Evolutionary conservation across 2,888 invertebrate species (phyloP).

Genomic region (Melinopterus prodromus): DNA sequence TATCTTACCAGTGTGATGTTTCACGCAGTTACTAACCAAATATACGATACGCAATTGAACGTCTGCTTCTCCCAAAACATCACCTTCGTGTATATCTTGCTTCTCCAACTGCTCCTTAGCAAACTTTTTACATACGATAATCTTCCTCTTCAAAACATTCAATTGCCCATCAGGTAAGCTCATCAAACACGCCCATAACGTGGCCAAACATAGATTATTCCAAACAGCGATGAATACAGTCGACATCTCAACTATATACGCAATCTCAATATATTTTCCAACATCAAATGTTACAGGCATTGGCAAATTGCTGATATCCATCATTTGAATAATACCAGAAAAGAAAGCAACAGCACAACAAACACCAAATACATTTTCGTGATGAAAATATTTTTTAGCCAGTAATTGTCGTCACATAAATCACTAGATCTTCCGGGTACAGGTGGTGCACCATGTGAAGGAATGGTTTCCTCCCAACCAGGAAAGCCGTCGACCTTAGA

Average conservation of each 20-base stretch:
- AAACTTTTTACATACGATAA: conserved; percentile 36
- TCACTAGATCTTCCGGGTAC: conserved; percentile 33
- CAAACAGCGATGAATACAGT: conserved; percentile 41
- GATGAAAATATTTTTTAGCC: conserved; percentile 25
- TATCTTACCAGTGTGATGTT: conserved; percentile 39
- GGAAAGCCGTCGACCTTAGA: conserved; percentile 30
- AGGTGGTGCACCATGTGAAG: conserved; percentile 32
- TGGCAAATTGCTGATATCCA: conserved; percentile 29
- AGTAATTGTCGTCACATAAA: conserved; percentile 26
- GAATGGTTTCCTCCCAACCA: conserved; percentile 35
- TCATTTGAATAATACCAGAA: conserved; percentile 26
- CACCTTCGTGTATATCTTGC: not conserved
- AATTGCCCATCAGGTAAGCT: conserved; percentile 46
- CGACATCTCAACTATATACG: conserved; percentile 39
- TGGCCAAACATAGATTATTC: conserved; percentile 48
- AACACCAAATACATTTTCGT: conserved; percentile 33
- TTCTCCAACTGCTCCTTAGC: conserved; percentile 7
- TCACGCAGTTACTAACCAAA: conserved; percentile 28
- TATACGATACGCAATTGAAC: conserved; percentile 8
- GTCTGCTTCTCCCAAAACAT: conserved; percentile 9
- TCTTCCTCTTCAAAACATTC: conserved; percentile 44
- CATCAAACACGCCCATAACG: conserved; percentile 47
- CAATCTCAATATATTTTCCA: conserved; percentile 25
- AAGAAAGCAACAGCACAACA: conserved; percentile 26
- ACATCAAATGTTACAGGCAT: conserved; percentile 32